Base-by-base conservation (phyloP, 2,888 invertebrate genomes). In the Conops quadrifasciatus region DNA sequence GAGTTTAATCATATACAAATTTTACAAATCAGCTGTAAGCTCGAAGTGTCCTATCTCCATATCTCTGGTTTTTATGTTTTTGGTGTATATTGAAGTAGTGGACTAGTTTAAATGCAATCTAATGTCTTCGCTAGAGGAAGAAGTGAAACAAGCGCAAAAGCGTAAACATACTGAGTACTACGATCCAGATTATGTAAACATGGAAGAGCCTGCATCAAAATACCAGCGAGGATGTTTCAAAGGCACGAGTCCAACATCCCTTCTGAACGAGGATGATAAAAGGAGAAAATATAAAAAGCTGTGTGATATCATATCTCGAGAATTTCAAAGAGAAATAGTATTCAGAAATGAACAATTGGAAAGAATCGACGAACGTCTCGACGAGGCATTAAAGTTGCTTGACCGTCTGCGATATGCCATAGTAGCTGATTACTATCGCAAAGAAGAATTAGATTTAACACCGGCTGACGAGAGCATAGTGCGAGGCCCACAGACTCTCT, bases 271-370 rank as follows among this genome's bases (percentile, higher is more conserved):
- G 4, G 67, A 47, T 45, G 56, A 11, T 3, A 15, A 58, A 0
- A 64, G 63, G 15, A n/a, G 26, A 43, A 71, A 68, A 64, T 45
- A 71, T 16, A 82, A 85, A 26, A 89, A 87, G 83, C 88, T 91
- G 72, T 87, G 88, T 75, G 85, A 87, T 30, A 91, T 94, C 67
- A 88, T 95, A 43, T 88, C 89, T 76, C 88, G 88, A 71, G 93
- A 94, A 84, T 94, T 95, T 86, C 87, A 89, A 59, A 88, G 88
- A 63, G 94, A 95, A 83, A 87, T 94, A 15, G 87, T 88, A 63
- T 81, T 87, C 1, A 91, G 93, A 79, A 91, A 93, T 81, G 88
- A 90, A 70, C 94, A 94, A 86, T 87, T 94, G 16, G 87, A 90
- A 73, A 86, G 90, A 66, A 91, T 94, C 72, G 91, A 94, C 80